Conservation (phyloP, 2,797 vertebrate genomes). For the Acrocephalus scirpaceus region DNA sequence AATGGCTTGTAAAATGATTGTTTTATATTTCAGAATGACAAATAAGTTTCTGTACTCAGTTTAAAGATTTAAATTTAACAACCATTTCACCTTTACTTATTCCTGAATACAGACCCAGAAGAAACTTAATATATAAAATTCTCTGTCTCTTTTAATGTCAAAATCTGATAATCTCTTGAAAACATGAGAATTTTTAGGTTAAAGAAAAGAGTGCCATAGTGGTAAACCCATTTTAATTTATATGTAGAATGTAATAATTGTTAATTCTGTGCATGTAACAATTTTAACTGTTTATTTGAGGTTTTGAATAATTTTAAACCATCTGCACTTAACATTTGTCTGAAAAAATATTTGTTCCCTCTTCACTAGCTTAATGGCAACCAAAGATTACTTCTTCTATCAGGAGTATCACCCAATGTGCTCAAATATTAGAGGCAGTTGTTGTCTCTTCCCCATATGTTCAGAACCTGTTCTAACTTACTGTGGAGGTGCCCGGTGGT, state of each 20-base stretch:
- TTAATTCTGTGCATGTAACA: conserved; percentile 6
- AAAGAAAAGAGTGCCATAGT: conserved; percentile 14
- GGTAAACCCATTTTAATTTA: conserved; percentile 12
- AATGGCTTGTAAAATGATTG: conserved; percentile 33
- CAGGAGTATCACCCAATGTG: background rate
- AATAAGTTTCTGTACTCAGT: background rate
- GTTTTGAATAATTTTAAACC: background rate
- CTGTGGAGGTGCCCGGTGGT: background rate
- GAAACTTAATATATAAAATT: background rate
- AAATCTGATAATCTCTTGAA: background rate
- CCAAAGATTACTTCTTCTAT: background rate
- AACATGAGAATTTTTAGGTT: background rate
- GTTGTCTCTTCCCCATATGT: background rate
- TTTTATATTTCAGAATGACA: conserved; percentile 3
- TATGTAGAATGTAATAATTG: background rate
- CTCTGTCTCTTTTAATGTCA: background rate
- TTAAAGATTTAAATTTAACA: background rate
- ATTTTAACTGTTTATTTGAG: background rate
- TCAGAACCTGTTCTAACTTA: background rate
- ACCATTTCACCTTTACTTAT: background rate
- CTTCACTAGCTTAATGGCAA: background rate
- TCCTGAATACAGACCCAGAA: background rate
- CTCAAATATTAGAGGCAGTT: background rate
- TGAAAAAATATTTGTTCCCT: background rate
- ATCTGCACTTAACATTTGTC: background rate